These are phyloP conservation scores for Dendroctonus ponderosae DNA, from an alignment of 1,140 invertebrate species.

Conservation along the genomic window DNA sequence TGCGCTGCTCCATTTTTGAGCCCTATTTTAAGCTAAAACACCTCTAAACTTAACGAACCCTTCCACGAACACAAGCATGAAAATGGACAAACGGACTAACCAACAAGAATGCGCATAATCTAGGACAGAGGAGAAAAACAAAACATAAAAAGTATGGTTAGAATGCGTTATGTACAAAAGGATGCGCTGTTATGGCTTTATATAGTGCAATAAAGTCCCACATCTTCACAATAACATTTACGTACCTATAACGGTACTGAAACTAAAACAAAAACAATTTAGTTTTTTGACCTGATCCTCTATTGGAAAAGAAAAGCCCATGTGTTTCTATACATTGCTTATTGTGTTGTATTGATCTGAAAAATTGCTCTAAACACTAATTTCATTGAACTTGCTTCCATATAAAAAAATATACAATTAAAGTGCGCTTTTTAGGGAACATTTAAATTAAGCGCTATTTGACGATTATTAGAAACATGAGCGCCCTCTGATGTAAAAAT, in stretches of 20 bases:
- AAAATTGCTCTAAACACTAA: neutral
- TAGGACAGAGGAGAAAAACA: too few relatives aligned
- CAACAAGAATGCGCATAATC: too few relatives aligned
- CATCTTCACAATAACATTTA: too few relatives aligned
- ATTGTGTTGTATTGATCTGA: neutral
- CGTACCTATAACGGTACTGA: too few relatives aligned
- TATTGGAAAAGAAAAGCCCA: neutral
- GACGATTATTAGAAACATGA: neutral
- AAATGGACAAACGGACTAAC: too few relatives aligned
- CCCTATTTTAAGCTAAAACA: conserved; percentile 7
- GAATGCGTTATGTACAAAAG: too few relatives aligned
- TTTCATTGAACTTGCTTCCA: neutral
- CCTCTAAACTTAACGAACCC: neutral
- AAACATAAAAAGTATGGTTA: too few relatives aligned
- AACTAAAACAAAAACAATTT: too few relatives aligned
- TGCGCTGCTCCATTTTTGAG: conserved; percentile 13
- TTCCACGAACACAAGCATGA: neutral
- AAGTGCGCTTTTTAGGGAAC: neutral
- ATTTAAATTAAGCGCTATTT: neutral
- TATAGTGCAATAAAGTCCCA: too few relatives aligned
- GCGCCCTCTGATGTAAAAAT: conserved; percentile 24
- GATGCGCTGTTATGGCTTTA: too few relatives aligned
- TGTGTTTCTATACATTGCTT: neutral
- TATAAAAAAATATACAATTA: conserved; percentile 1
- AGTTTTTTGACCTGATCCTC: too few relatives aligned